Conservation (phyloP, 2,113 vertebrate species). For the Holacanthus passer region DNA sequence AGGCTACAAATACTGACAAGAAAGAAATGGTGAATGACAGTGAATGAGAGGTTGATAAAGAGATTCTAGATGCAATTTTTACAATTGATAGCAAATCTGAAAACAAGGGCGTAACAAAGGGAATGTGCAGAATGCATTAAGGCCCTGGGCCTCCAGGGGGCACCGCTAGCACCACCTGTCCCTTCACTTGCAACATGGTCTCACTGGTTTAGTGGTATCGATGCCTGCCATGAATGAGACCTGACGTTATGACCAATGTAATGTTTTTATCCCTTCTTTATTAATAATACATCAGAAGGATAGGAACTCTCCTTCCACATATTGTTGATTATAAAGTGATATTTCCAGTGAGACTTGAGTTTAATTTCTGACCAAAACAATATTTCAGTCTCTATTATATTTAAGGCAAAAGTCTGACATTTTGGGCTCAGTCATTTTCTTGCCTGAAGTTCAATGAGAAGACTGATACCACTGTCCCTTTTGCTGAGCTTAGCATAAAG, state of each 20-base stretch:
- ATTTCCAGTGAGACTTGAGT: neutral
- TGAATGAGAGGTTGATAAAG: conserved; percentile 14
- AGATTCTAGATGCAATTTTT: conserved; percentile 17
- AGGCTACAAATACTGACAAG: neutral
- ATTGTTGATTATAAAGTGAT: no score
- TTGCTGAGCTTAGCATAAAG: neutral
- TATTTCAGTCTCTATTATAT: neutral
- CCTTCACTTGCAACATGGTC: neutral
- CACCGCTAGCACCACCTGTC: neutral
- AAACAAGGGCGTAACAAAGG: conserved; percentile 57
- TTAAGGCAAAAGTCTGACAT: neutral
- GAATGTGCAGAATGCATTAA: neutral
- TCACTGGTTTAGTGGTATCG: neutral
- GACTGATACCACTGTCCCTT: neutral
- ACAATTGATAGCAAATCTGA: neutral
- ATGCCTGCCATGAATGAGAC: neutral
- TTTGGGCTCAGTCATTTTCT: neutral
- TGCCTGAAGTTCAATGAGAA: neutral
- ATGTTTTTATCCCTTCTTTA: neutral
- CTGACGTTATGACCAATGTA: neutral
- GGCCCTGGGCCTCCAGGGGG: neutral
- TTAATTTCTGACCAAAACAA: neutral
- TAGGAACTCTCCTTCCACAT: no score
- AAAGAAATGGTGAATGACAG: conserved; percentile 1
- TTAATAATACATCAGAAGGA: neutral